Conservation (phyloP, 37 sponge, comb jelly and placozoan species). For the Aplysina aerophoba region DNA sequence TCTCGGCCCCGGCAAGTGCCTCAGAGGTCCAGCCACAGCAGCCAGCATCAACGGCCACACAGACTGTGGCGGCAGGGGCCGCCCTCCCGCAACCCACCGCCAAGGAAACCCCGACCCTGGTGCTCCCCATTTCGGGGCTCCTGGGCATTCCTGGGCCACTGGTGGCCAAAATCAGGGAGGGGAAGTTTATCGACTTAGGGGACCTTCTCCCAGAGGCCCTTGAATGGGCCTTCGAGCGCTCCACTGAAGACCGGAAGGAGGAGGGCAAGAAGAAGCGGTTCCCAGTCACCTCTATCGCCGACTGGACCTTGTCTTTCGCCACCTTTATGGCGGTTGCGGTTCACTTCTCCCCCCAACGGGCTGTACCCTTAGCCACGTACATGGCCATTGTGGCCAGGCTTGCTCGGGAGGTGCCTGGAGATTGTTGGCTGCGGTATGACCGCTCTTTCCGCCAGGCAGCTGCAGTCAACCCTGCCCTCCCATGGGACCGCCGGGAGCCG, state of each 20-base stretch:
- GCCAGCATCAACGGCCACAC: no score
- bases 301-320: conserved; percentile 15
- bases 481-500: conserved; percentile 20
- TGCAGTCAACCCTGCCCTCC: conserved; percentile 7
- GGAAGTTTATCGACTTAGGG: conserved; percentile 17
- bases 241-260: conserved; percentile 17
- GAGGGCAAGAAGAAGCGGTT: not conserved
- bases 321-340: conserved; percentile 1
- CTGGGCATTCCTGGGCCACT: not conserved
- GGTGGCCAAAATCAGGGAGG: conserved; percentile 2
- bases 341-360: not conserved
- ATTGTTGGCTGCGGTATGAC: conserved; percentile 22
- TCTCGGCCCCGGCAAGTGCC: no score
- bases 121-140: no score
- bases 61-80: not conserved
- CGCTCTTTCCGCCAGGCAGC: conserved; percentile 25
- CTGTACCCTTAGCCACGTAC: not conserved
- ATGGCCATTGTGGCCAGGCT: not conserved
- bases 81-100: not conserved
- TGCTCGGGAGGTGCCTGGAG: conserved; percentile 5
- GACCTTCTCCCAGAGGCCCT: conserved; percentile 34
- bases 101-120: conserved; percentile 6
- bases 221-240: not conserved
- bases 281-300: not conserved
- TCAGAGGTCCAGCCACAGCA: no score